phyloP scores from a whole-genome alignment of 2,888 invertebrate genomes.

The Eristalis arbustorum region DNA sequence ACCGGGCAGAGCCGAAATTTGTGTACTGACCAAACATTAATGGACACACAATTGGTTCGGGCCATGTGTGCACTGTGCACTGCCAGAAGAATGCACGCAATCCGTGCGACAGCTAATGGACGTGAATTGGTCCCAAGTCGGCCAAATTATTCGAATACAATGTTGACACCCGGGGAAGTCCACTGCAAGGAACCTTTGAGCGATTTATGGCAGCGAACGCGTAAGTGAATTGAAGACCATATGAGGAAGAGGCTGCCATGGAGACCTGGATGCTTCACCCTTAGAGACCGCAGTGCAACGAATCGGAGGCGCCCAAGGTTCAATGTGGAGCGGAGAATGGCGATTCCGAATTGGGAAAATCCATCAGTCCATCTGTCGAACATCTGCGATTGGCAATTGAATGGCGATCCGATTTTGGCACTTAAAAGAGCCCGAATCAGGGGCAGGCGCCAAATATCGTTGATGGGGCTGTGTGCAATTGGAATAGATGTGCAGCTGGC shows the following conservation, averaged over 20 bases:
- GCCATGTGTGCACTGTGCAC: slow-evolving; percentile 25
- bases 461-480: slow-evolving; percentile 22
- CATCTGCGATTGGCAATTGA: slow-evolving; percentile 31
- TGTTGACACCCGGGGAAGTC: slow-evolving; percentile 33
- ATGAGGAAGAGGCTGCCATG: neutral
- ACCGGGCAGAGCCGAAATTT: slow-evolving; percentile 7
- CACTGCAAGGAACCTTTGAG: slow-evolving; percentile 4
- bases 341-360: slow-evolving; percentile 37
- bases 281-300: neutral
- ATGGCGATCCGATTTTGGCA: slow-evolving; percentile 10
- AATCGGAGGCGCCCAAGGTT: neutral
- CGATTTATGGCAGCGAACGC: slow-evolving; percentile 33
- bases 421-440: slow-evolving; percentile 12
- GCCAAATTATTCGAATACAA: slow-evolving; percentile 37
- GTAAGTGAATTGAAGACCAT: neutral
- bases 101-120: neutral
- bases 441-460: neutral
- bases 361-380: slow-evolving; percentile 41
- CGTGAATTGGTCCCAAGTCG: slow-evolving; percentile 5
- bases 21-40: slow-evolving; percentile 3
- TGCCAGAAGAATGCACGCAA: slow-evolving; percentile 22
- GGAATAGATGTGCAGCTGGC: slow-evolving; percentile 21
- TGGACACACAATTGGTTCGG: slow-evolving; percentile 41
- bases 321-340: neutral
- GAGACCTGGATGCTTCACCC: neutral